These are phyloP conservation scores for Lymantria monacha DNA, from an alignment of 2,888 invertebrate species.

Conservation along the genomic window DNA sequence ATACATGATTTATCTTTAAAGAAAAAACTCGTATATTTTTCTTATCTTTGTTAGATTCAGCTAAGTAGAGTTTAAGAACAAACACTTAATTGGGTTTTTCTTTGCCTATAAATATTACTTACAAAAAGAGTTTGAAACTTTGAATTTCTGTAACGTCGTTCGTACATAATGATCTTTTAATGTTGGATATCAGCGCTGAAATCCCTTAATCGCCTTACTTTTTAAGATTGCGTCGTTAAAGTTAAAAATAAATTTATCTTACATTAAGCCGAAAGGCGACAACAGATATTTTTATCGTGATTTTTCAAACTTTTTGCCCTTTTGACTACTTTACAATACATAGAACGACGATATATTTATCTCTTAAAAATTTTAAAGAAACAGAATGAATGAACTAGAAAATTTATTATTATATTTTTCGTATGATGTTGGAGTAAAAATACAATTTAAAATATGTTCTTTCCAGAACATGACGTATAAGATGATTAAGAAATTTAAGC, in stretches of 20 bases:
- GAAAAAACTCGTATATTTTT: too few relatives aligned
- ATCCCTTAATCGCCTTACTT: slow-evolving; percentile 32
- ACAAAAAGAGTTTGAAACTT: slow-evolving; percentile 12
- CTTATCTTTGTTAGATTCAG: background rate
- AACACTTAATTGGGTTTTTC: too few relatives aligned
- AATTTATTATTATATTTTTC: too few relatives aligned
- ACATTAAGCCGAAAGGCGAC: slow-evolving; percentile 13
- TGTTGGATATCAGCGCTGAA: slow-evolving; percentile 27
- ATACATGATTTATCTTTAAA: too few relatives aligned
- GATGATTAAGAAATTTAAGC: too few relatives aligned
- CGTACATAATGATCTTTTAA: slow-evolving; percentile 36
- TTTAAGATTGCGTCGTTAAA: slow-evolving; percentile 30
- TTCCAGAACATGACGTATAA: too few relatives aligned
- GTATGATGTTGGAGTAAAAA: too few relatives aligned
- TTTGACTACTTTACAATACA: background rate
- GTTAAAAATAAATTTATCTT: slow-evolving; percentile 28
- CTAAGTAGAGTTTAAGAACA: background rate
- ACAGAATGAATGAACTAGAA: too few relatives aligned
- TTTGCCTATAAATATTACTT: slow-evolving; percentile 2
- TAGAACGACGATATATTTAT: too few relatives aligned
- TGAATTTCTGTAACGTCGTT: slow-evolving; percentile 27
- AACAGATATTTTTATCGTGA: slow-evolving; percentile 3
- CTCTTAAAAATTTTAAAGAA: too few relatives aligned
- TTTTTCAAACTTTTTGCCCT: background rate
- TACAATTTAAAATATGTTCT: too few relatives aligned